Conservation (phyloP, 2,888 invertebrate genomes). For the Hoplodrina ambigua region DNA sequence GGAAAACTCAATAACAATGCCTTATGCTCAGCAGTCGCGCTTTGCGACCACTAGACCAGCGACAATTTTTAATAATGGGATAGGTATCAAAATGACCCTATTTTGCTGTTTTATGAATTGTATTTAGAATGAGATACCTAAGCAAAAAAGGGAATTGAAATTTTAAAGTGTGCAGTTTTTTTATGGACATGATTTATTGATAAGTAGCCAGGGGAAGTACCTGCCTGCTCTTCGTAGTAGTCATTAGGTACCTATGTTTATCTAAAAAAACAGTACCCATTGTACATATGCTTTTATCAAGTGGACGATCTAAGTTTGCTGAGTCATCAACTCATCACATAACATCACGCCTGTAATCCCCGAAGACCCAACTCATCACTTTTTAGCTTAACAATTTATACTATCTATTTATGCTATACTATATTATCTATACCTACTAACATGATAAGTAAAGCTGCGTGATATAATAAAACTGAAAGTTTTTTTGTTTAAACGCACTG, state of each 20-base stretch:
- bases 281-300: neutral
- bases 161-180: neutral
- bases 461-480: no score
- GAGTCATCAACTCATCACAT: neutral
- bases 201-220: conserved; percentile 27
- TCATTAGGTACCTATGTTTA: conserved; percentile 5
- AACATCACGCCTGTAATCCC: no score
- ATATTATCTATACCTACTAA: no score
- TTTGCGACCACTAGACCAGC: no score
- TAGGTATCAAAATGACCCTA: neutral
- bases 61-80: no score
- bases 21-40: no score
- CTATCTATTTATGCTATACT: no score
- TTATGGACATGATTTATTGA: neutral
- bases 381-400: no score
- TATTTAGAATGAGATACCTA: neutral
- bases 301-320: neutral
- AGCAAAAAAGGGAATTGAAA: conserved; percentile 4
- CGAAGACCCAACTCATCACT: no score
- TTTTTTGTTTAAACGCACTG: no score
- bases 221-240: neutral
- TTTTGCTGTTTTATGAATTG: neutral
- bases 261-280: conserved; percentile 6
- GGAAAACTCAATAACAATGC: no score
- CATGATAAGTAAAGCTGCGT: no score